Conservation (phyloP, 1,140 invertebrate species). For the Diprion similis region DNA sequence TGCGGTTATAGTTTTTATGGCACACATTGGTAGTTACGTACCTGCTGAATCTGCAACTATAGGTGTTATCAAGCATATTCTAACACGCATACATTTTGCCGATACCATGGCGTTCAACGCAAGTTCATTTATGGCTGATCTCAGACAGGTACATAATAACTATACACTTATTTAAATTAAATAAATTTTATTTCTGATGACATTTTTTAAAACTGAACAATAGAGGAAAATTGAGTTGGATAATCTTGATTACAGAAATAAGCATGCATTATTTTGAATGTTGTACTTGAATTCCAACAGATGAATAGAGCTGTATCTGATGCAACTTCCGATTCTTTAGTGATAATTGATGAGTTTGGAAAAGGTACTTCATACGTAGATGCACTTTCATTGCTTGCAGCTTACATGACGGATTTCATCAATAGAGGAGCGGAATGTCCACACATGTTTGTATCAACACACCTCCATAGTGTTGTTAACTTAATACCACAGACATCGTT, state of each 20-base stretch:
- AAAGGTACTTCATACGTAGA: slow-evolving; percentile 83
- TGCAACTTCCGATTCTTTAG: slow-evolving; percentile 71
- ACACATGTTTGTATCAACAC: slow-evolving; percentile 79
- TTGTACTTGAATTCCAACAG: slow-evolving; percentile 58
- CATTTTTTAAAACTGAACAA: too few relatives aligned
- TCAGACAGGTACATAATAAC: slow-evolving; percentile 69
- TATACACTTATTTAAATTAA: slow-evolving; percentile 22
- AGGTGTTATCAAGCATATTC: slow-evolving; percentile 75
- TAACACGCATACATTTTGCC: slow-evolving; percentile 75
- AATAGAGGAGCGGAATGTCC: slow-evolving; percentile 67
- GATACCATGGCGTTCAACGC: slow-evolving; percentile 81
- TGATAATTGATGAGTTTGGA: slow-evolving; percentile 92
- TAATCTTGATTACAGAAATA: too few relatives aligned
- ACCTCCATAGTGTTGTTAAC: slow-evolving; percentile 72
- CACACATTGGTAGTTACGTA: slow-evolving; percentile 89
- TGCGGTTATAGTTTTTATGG: slow-evolving; percentile 79
- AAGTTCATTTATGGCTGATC: slow-evolving; percentile 86
- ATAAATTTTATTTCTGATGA: slow-evolving; percentile 17
- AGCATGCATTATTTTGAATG: slow-evolving; percentile 15
- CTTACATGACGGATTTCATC: slow-evolving; percentile 72
- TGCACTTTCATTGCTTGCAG: slow-evolving; percentile 73
- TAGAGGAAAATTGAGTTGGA: too few relatives aligned
- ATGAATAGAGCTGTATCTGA: slow-evolving; percentile 73
- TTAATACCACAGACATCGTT: slow-evolving; percentile 61
- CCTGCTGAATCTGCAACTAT: slow-evolving; percentile 77